phyloP scores from a whole-genome alignment of 1,140 invertebrate species.

The Cydia strobilella region DNA sequence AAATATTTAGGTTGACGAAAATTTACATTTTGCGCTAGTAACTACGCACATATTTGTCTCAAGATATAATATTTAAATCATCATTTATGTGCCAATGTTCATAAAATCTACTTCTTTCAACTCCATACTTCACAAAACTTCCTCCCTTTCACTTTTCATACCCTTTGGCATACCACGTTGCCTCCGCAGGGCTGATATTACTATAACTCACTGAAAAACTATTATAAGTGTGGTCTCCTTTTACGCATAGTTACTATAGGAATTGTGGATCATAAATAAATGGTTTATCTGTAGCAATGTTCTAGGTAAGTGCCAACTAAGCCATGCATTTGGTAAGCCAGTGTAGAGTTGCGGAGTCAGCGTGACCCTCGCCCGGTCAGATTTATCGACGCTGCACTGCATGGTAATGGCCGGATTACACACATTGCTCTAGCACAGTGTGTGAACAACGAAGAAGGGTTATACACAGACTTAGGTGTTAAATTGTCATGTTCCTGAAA shows the following conservation, averaged over 20 bases:
- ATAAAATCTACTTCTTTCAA: not conserved
- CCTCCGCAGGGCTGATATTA: not conserved
- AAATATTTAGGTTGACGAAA: no score
- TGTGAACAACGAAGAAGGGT: not conserved
- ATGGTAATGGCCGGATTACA: slow-evolving; percentile 19
- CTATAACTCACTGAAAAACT: not conserved
- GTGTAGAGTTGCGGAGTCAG: slow-evolving; percentile 9
- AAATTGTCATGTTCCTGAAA: not conserved
- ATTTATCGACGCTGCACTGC: slow-evolving; percentile 27
- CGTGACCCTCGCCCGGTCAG: slow-evolving; percentile 13
- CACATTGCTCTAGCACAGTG: not conserved
- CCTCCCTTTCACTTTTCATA: not conserved
- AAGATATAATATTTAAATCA: no score
- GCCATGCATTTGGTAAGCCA: slow-evolving; percentile 15
- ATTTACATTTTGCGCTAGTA: no score
- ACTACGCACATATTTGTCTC: no score
- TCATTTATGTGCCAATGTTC: not conserved
- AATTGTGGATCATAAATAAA: not conserved
- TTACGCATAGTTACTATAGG: not conserved
- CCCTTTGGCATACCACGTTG: not conserved
- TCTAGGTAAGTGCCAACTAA: not conserved
- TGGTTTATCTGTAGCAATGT: not conserved
- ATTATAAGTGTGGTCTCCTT: not conserved
- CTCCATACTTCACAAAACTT: not conserved
- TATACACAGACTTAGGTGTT: no score